Percentiles rank a stretch among this genome's conserved stretches.
These are phyloP conservation scores for Podiceps cristatus DNA, from an alignment of 2,113 vertebrate species.

Conservation along the genomic window DNA sequence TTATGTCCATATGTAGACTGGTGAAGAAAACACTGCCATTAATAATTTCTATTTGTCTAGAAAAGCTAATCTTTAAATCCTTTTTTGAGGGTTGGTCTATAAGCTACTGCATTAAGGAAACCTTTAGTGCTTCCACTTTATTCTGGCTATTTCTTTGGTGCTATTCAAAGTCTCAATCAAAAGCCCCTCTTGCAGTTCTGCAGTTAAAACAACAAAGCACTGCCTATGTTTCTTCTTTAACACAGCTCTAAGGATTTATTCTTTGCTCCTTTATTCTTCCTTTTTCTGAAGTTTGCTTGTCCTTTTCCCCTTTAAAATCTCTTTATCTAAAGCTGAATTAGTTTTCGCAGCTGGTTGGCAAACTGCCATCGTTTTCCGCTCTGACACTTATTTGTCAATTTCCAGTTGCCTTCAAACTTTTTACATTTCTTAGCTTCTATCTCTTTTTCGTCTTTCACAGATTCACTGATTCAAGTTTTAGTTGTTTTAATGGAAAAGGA, in stretches of 20 bases:
- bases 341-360: slow-evolving; percentile 70
- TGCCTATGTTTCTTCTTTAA: slow-evolving; percentile 57
- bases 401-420: slow-evolving; percentile 53
- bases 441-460: slow-evolving; percentile 9
- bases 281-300: slow-evolving; percentile 65
- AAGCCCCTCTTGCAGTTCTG: slow-evolving; percentile 51
- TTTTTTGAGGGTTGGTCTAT: not conserved
- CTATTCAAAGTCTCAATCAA: slow-evolving; percentile 56
- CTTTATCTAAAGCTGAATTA: slow-evolving; percentile 71
- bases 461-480: slow-evolving; percentile 28
- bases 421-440: not conserved
- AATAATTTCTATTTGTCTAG: slow-evolving; percentile 31
- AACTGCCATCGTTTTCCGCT: slow-evolving; percentile 43
- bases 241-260: slow-evolving; percentile 60
- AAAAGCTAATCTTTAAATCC: slow-evolving; percentile 47
- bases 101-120: slow-evolving; percentile 50
- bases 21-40: not conserved
- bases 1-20: not conserved
- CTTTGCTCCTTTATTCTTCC: slow-evolving; percentile 50
- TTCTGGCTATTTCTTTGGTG: slow-evolving; percentile 46
- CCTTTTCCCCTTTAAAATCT: slow-evolving; percentile 70
- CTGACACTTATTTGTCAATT: slow-evolving; percentile 62
- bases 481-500: slow-evolving; percentile 30
- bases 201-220: slow-evolving; percentile 65
- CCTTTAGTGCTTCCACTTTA: slow-evolving; percentile 33